Conservation (phyloP, 2,888 invertebrate genomes). For the Lingula anatina region DNA sequence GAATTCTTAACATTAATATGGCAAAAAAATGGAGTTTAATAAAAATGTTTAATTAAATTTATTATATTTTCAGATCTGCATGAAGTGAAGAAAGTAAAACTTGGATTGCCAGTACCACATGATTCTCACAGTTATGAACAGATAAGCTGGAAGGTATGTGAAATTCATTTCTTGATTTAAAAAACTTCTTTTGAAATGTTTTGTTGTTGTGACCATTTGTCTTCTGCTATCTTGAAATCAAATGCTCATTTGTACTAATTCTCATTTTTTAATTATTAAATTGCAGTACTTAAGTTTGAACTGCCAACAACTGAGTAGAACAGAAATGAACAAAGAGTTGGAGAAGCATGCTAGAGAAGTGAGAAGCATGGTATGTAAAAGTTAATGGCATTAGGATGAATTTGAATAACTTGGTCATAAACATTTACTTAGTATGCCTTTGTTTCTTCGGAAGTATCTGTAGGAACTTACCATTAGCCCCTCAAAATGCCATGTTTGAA, state of each 20-base stretch:
- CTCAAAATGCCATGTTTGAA: too few species aligned
- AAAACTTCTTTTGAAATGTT: too few species aligned
- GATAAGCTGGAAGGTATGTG: constrained; percentile 48
- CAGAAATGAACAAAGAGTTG: constrained; percentile 34
- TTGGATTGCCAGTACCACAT: constrained; percentile 48
- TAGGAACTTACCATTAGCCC: too few species aligned
- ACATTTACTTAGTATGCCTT: too few species aligned
- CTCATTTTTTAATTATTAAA: constrained; percentile 1
- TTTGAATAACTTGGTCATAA: too few species aligned
- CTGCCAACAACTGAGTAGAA: constrained; percentile 18
- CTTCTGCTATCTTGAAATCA: neutral
- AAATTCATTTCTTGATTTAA: neutral
- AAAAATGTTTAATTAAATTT: neutral
- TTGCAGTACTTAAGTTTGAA: constrained; percentile 31
- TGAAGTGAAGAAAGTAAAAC: constrained; percentile 44
- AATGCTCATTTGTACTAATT: neutral
- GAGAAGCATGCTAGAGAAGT: constrained; percentile 40
- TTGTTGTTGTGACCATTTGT: too few species aligned
- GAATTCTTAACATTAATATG: too few species aligned
- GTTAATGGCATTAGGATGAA: too few species aligned
- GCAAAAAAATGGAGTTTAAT: neutral
- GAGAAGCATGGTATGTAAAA: constrained; percentile 28
- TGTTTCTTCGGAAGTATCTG: too few species aligned
- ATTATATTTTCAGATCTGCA: constrained; percentile 36
- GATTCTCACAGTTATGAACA: constrained; percentile 49